Evolutionary conservation across 2,888 invertebrate species (phyloP).

Genomic region (Caenorhabditis parvicauda): DNA sequence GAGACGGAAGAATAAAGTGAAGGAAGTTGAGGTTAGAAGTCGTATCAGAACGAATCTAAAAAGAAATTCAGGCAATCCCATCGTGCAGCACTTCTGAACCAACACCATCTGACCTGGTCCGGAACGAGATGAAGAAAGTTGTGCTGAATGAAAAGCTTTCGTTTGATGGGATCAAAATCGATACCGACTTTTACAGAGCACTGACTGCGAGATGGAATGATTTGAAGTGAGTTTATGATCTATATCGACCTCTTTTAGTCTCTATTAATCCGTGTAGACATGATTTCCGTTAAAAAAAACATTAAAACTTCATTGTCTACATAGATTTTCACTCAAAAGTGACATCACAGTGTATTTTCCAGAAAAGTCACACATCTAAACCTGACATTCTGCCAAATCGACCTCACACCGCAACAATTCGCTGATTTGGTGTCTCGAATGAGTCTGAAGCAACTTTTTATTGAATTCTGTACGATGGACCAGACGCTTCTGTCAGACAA

Average conservation of each 20-base stretch:
- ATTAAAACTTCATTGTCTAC: constrained; percentile 28
- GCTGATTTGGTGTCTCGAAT: constrained; percentile 15
- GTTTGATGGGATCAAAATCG: constrained; percentile 26
- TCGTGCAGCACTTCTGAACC: no score
- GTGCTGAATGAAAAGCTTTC: constrained; percentile 18
- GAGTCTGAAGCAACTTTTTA: constrained; percentile 13
- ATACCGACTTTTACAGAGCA: constrained; percentile 23
- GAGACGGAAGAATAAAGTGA: constrained; percentile 9
- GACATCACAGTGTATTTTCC: constrained; percentile 7
- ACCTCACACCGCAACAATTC: constrained; percentile 10
- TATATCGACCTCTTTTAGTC: no score
- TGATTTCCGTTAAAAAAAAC: no score
- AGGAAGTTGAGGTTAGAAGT: constrained; percentile 11
- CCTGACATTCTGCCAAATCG: constrained; percentile 17
- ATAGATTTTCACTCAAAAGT: constrained; percentile 14
- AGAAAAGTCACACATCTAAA: constrained; percentile 20
- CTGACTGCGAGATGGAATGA: constrained; percentile 24
- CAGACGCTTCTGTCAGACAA: constrained; percentile 18
- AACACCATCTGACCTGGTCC: no score
- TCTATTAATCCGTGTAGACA: no score
- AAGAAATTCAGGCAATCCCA: no score
- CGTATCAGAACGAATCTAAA: no score
- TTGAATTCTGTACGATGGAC: constrained; percentile 27
- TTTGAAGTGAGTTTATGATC: constrained; percentile 20
- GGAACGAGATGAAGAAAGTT: no score